Evolutionary conservation across 2,888 invertebrate species (phyloP).

Genomic region (Thera britannica): DNA sequence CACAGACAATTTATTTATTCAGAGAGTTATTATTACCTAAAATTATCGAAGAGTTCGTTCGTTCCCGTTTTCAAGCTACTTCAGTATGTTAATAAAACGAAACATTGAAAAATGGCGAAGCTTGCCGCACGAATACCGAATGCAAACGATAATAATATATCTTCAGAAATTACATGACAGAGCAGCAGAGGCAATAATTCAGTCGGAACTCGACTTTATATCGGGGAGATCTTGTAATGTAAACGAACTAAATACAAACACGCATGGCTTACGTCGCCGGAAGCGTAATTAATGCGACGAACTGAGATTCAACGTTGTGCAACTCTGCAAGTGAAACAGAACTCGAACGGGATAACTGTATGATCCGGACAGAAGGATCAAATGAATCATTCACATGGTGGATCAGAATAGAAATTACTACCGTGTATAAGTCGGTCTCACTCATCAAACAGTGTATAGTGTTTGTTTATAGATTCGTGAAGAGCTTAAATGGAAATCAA

Average conservation of each 20-base stretch:
- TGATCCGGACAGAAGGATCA: neutral
- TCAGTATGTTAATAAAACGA: slow-evolving; percentile 14
- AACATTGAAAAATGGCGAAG: slow-evolving; percentile 20
- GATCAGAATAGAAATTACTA: neutral
- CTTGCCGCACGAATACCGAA: slow-evolving; percentile 26
- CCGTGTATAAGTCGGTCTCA: neutral
- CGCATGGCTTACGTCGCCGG: slow-evolving; percentile 35
- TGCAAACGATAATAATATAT: slow-evolving; percentile 31
- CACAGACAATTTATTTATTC: neutral
- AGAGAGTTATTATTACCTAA: neutral
- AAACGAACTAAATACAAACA: slow-evolving; percentile 40
- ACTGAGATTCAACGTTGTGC: slow-evolving; percentile 25
- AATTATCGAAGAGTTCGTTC: neutral
- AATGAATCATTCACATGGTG: neutral
- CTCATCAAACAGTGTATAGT: neutral
- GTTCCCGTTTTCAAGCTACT: slow-evolving; percentile 3
- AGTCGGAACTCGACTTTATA: slow-evolving; percentile 29
- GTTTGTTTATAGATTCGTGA: neutral
- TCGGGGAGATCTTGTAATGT: slow-evolving; percentile 37
- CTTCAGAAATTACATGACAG: slow-evolving; percentile 34
- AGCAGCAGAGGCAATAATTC: slow-evolving; percentile 34
- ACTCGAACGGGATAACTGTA: slow-evolving; percentile 1
- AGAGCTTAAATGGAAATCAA: neutral
- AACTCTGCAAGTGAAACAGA: slow-evolving; percentile 27
- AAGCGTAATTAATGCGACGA: slow-evolving; percentile 34